Evolutionary conservation across 2,888 invertebrate genomes (phyloP), one percentile per base, ranked within the genome.

Genomic region (Cephus spinipes): DNA sequence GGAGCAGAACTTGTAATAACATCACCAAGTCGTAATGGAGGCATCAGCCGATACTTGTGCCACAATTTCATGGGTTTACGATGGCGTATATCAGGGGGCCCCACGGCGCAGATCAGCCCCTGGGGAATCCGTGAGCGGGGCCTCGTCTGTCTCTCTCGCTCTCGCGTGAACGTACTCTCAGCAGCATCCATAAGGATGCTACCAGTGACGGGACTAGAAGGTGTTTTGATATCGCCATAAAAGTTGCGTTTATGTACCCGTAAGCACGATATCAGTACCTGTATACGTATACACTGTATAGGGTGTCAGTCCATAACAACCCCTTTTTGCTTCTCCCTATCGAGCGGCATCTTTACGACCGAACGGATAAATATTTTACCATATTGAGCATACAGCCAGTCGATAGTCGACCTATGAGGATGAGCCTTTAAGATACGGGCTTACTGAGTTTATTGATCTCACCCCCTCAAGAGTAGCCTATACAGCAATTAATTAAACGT

Each of bases 1-100:
- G 75, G 77, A 82, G 79, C 75, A 76, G 80, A 76, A 82, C 79
- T 31, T 33, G 85, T 85, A 83, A 87, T 80, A 83, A 87, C 82
- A 83, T 84, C 82, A 84, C 83, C 83, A 81, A 81, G 80, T 82
- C 81, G 86, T 88, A 88, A 89, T 89, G 87, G 87, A 89, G 87
- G 85, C 88, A 87, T 89, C 88, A 85, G 81, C 79, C 83, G 80
- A 83, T 87, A 83, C 85, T 85, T 87, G 87, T 85, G 86, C 83
- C 83, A 87, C 86, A 87, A 87, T 88, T 88, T 88, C 85, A 81
- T 80, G 83, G 80, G 81, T 88, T 89, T 88, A 89, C 86, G 88
- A 88, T 85, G 85, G 86, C 85, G 87, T 89, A 87, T 88, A 88
- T 87, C 88, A 87, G 83, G 79, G 34, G 81, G 81, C 77, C 86